Percentiles rank a stretch among this genome's conserved stretches.
Evolutionary conservation across 1,140 invertebrate genomes (phyloP).

Genomic region (Brachionus rubens): DNA sequence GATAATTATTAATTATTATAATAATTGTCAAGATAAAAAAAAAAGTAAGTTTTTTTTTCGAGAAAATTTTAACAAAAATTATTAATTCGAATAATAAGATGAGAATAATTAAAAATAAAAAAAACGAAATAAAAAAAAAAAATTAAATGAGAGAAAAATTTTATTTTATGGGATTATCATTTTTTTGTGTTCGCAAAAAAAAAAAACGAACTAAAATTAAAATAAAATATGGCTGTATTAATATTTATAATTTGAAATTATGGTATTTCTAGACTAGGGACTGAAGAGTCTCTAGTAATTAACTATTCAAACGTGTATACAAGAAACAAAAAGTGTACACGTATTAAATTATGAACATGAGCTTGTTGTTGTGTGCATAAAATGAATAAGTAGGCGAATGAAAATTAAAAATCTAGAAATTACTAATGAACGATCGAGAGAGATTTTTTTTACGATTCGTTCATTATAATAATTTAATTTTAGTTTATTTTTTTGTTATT

Average conservation of each 20-base stretch:
- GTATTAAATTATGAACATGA: not conserved
- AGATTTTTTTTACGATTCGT: too few relatives aligned
- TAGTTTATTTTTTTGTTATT: too few relatives aligned
- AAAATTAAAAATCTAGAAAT: slow-evolving; percentile 37
- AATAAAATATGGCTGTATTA: slow-evolving; percentile 44
- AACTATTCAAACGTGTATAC: too few relatives aligned
- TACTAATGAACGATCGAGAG: not conserved
- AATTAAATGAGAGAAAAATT: not conserved
- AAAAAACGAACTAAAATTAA: slow-evolving; percentile 29
- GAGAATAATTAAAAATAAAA: slow-evolving; percentile 31
- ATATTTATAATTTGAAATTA: not conserved
- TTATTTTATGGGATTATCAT: slow-evolving; percentile 2
- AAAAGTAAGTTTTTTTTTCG: slow-evolving; percentile 2
- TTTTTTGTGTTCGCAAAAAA: slow-evolving; percentile 6
- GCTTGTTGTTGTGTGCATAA: slow-evolving; percentile 5
- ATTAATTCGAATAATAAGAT: not conserved
- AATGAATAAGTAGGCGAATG: not conserved
- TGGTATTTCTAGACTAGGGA: not conserved
- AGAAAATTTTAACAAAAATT: not conserved
- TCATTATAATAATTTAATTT: too few relatives aligned
- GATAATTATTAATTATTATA: slow-evolving; percentile 19
- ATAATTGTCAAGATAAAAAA: slow-evolving; percentile 11
- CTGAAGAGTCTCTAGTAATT: too few relatives aligned
- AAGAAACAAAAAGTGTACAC: too few relatives aligned
- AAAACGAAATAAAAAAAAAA: too few relatives aligned